Percentiles rank a stretch among this genome's conserved stretches.
Evolutionary conservation across 2,113 vertebrate genomes (phyloP).

Genomic region (Eretmodus cyanostictus): DNA sequence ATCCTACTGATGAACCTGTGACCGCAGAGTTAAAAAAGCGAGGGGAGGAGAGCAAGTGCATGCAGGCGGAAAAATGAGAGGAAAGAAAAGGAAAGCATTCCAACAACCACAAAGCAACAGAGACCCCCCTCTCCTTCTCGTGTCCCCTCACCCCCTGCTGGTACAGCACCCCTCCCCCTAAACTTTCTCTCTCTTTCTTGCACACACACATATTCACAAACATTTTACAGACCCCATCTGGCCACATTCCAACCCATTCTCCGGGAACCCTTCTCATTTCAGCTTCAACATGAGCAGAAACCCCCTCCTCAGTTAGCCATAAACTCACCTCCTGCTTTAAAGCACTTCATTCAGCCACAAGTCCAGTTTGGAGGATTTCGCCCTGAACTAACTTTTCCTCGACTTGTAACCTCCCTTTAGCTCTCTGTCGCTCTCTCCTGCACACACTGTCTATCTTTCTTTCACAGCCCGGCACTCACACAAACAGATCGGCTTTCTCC

Average conservation of each 20-base stretch:
- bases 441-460: constrained; percentile 31
- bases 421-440: neutral
- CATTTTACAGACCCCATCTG: constrained; percentile 39
- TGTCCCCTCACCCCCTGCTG: constrained; percentile 31
- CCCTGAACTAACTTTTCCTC: constrained; percentile 2
- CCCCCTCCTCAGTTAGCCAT: neutral
- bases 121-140: constrained; percentile 3
- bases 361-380: neutral
- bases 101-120: constrained; percentile 54
- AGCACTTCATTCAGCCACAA: constrained; percentile 52
- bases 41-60: constrained; percentile 54
- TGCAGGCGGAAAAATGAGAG: constrained; percentile 23
- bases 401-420: constrained; percentile 3
- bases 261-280: neutral
- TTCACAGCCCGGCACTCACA: constrained; percentile 24
- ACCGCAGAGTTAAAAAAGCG: constrained; percentile 2
- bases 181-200: neutral
- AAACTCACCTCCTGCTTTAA: constrained; percentile 58
- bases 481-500: constrained; percentile 68
- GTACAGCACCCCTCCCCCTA: constrained; percentile 36
- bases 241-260: constrained; percentile 47
- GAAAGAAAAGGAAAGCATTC: constrained; percentile 61
- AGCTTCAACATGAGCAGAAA: neutral
- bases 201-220: neutral
- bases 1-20: constrained; percentile 11